Evolutionary conservation across 30 jellyfish, hydroid and myxozoan genomes (phyloP).

Genomic region (Hydra vulgaris): DNA sequence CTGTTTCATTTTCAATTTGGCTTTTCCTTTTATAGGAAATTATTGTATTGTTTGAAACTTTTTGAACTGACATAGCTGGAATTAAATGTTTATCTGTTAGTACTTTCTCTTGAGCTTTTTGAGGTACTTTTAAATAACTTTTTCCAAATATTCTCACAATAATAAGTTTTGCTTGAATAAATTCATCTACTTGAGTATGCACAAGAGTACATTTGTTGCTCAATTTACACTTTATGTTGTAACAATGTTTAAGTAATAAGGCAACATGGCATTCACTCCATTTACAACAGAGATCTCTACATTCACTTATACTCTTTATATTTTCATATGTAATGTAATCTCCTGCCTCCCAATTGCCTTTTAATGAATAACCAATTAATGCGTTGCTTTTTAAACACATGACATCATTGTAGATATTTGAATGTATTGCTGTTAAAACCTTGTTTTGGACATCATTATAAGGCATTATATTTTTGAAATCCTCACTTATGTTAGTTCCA

Average conservation of each 20-base stretch:
- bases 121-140: no score
- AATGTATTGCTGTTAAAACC: not conserved
- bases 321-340: slow-evolving; percentile 37
- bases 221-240: slow-evolving; percentile 53
- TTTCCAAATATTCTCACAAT: slow-evolving; percentile 24
- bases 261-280: slow-evolving; percentile 70
- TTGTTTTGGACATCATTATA: slow-evolving; percentile 11
- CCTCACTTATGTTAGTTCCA: no score
- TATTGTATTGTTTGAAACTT: not conserved
- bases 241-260: slow-evolving; percentile 71
- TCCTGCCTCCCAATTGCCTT: slow-evolving; percentile 93
- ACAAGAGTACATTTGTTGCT: slow-evolving; percentile 37
- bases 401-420: not conserved
- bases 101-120: no score
- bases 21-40: not conserved
- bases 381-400: slow-evolving; percentile 27
- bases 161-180: slow-evolving; percentile 52
- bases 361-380: slow-evolving; percentile 34
- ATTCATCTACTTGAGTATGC: slow-evolving; percentile 17
- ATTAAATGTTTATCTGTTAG: no score
- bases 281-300: slow-evolving; percentile 58
- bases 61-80: no score
- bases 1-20: not conserved
- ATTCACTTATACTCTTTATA: slow-evolving; percentile 43
- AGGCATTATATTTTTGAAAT: no score